These are phyloP conservation scores for Lycorma delicatula DNA, from an alignment of 1,140 invertebrate genomes.

Conservation along the genomic window DNA sequence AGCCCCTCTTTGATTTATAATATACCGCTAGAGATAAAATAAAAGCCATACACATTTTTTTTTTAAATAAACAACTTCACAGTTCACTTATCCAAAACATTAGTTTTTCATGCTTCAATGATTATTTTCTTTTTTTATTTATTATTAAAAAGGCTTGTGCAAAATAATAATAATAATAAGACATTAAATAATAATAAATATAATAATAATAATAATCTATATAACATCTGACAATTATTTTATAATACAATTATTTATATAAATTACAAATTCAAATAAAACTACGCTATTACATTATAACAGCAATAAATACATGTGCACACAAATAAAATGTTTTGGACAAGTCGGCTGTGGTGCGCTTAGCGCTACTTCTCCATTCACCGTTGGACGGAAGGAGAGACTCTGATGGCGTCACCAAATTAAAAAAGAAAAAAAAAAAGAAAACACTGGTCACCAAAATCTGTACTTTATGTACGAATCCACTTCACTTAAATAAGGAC, in stretches of 20 bases:
- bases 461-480: not conserved
- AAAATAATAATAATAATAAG: too few species aligned
- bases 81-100: too few species aligned
- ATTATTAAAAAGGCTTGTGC: too few species aligned
- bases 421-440: not conserved
- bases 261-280: not conserved
- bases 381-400: slow-evolving; percentile 11
- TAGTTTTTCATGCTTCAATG: too few species aligned
- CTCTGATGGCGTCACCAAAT: not conserved
- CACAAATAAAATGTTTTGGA: not conserved
- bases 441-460: slow-evolving; percentile 13
- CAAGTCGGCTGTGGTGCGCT: not conserved
- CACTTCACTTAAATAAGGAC: too few species aligned
- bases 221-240: too few species aligned
- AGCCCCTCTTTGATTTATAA: slow-evolving; percentile 16
- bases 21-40: slow-evolving; percentile 14
- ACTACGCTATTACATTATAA: not conserved
- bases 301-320: not conserved
- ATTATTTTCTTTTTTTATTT: too few species aligned
- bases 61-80: too few species aligned
- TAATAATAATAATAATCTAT: too few species aligned
- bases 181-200: slow-evolving; percentile 7
- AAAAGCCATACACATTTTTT: too few species aligned
- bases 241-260: not conserved
- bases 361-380: slow-evolving; percentile 4